Conservation (phyloP, 2,113 vertebrate genomes). For the Ageneiosus marmoratus region DNA sequence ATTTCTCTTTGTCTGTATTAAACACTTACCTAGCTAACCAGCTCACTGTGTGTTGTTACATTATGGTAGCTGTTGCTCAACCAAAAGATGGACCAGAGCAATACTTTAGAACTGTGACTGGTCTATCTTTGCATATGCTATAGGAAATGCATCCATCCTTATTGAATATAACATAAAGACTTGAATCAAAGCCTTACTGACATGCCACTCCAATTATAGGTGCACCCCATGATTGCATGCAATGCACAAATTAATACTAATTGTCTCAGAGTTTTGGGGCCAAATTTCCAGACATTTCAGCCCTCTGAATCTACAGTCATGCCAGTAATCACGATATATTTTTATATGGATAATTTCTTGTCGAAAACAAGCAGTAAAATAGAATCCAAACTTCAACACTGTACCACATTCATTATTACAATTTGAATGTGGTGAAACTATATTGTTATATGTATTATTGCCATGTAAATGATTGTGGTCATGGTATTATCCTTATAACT, state of each 20-base stretch:
- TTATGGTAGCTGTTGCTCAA: neutral
- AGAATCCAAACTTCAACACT: neutral
- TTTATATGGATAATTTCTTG: neutral
- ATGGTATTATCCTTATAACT: neutral
- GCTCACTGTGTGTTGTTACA: neutral
- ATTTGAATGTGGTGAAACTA: neutral
- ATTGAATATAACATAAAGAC: neutral
- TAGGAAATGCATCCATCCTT: neutral
- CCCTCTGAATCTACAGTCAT: neutral
- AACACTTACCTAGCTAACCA: neutral
- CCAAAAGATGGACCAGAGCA: neutral
- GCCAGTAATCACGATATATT: neutral
- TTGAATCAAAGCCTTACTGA: neutral
- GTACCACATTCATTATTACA: neutral
- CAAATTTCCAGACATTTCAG: conserved; percentile 7
- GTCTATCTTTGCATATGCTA: neutral
- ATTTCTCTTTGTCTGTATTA: neutral
- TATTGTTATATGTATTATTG: neutral
- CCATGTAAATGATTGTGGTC: neutral
- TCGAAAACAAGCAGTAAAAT: neutral
- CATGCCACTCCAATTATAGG: neutral
- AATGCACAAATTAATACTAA: neutral
- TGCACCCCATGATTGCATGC: neutral
- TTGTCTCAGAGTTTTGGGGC: neutral
- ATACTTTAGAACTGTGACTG: neutral